Evolutionary conservation across 1,140 invertebrate genomes (phyloP), one percentile per base, ranked within the genome.

Genomic region (Diploscapter pachys): DNA sequence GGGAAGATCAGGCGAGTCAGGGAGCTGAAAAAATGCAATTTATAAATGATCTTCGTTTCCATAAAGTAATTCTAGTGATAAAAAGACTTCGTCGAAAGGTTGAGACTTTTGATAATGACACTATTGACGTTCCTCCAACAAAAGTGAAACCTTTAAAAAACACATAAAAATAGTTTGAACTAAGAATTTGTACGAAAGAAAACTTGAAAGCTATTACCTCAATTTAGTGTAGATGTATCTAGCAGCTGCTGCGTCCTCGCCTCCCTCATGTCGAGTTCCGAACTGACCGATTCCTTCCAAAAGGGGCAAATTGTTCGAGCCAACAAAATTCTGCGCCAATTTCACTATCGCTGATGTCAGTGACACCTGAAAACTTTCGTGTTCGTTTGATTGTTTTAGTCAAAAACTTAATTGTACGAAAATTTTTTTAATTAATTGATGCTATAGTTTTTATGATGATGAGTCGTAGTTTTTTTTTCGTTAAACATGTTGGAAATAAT

Each of bases 301-400:
- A 4, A 98, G 85, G 88, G 98, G 98, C 51, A 99, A 91, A 84
- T 99, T 99, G 85, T 98, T 98, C 5, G 92, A 93, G 5, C 96
- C 96, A 11, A 98, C 93, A 87, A 91, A 98, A 87, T 98, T 95
- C 86, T 99, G 96, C 0, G 96, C 96, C 83, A 99, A 90, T 87
- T 94, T 94, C 66, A 98, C 92, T 80, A 99, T 98, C 0, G 95
- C 98, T 76, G 91, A 90, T 88, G 93, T 93, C 0, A 98, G 88
- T 0, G 95, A 96, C 69, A 89, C 88, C 76, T 81, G 54, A 31
- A 31, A 31, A 31, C 31, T 31, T 31, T 59, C 2, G 2, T 59
- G 2, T 59, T 2, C 2, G 57, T 31, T 31, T 31, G 31, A 31
- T 31, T 31, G 31, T 31, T 31, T 31, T 31, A 31, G 31, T 31